These are phyloP conservation scores for Circaetus gallicus DNA, from an alignment of 2,113 vertebrate genomes.

Conservation along the genomic window DNA sequence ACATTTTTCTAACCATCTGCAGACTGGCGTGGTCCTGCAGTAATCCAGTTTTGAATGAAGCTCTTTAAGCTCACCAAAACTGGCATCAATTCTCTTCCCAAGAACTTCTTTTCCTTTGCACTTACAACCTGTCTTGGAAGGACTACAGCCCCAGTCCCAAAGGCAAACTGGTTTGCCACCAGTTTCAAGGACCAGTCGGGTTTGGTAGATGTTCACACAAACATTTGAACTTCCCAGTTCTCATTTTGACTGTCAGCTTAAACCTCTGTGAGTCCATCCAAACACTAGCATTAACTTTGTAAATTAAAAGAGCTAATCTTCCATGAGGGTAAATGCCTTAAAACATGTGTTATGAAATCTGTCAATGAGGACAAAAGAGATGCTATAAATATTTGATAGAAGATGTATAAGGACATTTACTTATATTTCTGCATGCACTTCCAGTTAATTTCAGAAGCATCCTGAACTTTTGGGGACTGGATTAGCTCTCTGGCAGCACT, in stretches of 20 bases:
- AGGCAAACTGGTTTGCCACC: neutral
- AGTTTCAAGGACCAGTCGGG: neutral
- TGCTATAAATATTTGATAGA: neutral
- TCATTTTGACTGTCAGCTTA: neutral
- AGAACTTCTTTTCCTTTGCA: neutral
- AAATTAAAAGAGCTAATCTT: neutral
- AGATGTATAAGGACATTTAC: neutral
- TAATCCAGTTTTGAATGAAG: neutral
- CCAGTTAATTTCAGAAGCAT: neutral
- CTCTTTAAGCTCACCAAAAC: neutral
- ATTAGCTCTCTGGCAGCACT: neutral
- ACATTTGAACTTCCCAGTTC: neutral
- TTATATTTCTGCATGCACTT: neutral
- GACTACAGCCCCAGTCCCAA: neutral
- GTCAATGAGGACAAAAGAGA: neutral
- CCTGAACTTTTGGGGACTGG: neutral
- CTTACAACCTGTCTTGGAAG: neutral
- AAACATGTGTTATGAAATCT: neutral
- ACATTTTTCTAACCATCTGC: neutral
- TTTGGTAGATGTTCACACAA: neutral
- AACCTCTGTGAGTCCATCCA: neutral
- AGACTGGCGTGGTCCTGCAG: neutral
- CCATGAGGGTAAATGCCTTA: neutral
- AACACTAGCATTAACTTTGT: neutral
- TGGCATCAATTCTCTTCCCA: neutral